Evolutionary conservation across 2,797 vertebrate genomes (phyloP), one percentile per base, ranked within the genome.

Genomic region (Pelobates cultripes): DNA sequence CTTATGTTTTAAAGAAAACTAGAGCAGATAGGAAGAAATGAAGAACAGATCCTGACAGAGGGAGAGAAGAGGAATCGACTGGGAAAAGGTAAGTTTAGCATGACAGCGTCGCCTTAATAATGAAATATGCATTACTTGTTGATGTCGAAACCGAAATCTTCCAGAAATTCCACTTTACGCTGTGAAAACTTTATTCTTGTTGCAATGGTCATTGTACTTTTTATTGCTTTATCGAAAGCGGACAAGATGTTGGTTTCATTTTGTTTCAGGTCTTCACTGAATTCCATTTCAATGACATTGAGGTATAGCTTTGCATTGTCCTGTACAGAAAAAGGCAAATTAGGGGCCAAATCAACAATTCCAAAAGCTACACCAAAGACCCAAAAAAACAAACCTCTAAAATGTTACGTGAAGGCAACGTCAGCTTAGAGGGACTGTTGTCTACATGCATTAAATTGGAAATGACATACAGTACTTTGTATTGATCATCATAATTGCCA

Each of bases 151-250:
- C 98, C 97, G 88, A 99, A 99, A 89, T 99, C 98, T 90, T 99
- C 98, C 9, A 99, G 95, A 86, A 99, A 99, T 80, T 99, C 97
- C 2, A 99, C 96, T 92, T 99, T 99, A 84, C 97, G 93, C 86
- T 99, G 97, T 1, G 97, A 96, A 91, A 99, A 99, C 0, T 96
- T 94, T 77, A 99, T 92, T 81, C 95, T 96, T 42, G 96, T 94
- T 83, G 97, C 96, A 5, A 97, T 91, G 0, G 96, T 89, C 93
- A 99, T 87, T 0, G 92, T 89, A 81, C 97, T 97, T 71, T 87
- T 92, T 77, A 99, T 87, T 1, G 97, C 98, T 70, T 93, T 95
- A 88, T 99, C 97, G 17, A 99, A 99, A 86, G 96, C 97, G 57
- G 93, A 94, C 87, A 99, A 82, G 87, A 99, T 98, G 89, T 96